These are phyloP conservation scores for Actinemys pallida DNA, from an alignment of 2,113 vertebrate species.

Conservation along the genomic window DNA sequence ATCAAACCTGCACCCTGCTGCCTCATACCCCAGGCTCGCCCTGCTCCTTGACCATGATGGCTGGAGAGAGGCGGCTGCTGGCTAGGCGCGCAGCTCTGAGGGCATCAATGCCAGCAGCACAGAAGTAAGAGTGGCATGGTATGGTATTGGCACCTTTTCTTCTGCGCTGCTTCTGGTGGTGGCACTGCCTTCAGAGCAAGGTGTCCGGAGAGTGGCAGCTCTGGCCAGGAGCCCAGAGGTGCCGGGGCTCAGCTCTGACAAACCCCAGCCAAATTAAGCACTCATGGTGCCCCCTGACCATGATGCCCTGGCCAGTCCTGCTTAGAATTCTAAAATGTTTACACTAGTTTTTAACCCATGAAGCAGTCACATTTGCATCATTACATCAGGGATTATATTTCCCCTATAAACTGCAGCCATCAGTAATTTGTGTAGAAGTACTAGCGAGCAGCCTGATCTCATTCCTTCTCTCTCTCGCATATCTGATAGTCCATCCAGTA, in stretches of 20 bases:
- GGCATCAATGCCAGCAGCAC: neutral
- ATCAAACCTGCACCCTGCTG: no score
- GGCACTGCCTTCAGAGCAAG: no score
- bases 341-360: neutral
- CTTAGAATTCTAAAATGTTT: neutral
- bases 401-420: neutral
- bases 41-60: no score
- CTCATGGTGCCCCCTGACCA: neutral
- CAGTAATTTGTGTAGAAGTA: neutral
- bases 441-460: neutral
- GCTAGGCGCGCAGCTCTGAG: neutral
- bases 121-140: neutral
- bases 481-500: neutral
- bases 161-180: neutral
- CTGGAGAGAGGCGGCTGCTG: no score
- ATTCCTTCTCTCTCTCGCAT: neutral
- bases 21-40: no score
- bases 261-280: neutral
- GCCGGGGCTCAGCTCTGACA: neutral
- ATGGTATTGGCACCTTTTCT: neutral
- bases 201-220: neutral
- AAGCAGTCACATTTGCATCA: neutral
- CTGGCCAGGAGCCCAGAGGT: neutral
- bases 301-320: neutral
- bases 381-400: neutral